phyloP scores from a whole-genome alignment of 2,888 invertebrate species.

The Agrotis ipsilon region DNA sequence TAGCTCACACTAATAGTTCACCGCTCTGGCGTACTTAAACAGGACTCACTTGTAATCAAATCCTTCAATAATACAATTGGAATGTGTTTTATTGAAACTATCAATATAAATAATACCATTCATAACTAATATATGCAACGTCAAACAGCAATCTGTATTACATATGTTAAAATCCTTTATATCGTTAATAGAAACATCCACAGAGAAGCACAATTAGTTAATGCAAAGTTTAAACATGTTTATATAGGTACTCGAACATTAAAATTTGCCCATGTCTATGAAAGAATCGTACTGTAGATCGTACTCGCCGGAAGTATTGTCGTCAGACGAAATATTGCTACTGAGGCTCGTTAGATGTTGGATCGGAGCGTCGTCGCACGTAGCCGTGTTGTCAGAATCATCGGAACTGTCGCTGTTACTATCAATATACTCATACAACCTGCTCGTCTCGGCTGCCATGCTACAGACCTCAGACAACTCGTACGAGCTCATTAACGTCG shows the following conservation, averaged over 20 bases:
- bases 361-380: constrained; percentile 76
- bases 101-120: constrained; percentile 57
- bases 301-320: constrained; percentile 79
- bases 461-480: constrained; percentile 69
- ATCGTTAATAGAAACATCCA: constrained; percentile 71
- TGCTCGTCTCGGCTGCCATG: constrained; percentile 52
- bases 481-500: constrained; percentile 63
- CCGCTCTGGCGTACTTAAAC: constrained; percentile 68
- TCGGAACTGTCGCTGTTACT: constrained; percentile 85
- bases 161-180: constrained; percentile 66
- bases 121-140: constrained; percentile 57
- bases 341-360: constrained; percentile 68
- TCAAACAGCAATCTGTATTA: constrained; percentile 65
- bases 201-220: constrained; percentile 76
- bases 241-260: constrained; percentile 64
- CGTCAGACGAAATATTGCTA: constrained; percentile 70
- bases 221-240: constrained; percentile 67
- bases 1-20: constrained; percentile 79
- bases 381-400: constrained; percentile 75
- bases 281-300: constrained; percentile 89
- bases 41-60: constrained; percentile 65
- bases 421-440: constrained; percentile 81
- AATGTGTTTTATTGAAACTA: constrained; percentile 64
- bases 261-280: constrained; percentile 90
- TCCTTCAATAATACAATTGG: constrained; percentile 64